Evolutionary conservation across 2,888 invertebrate species (phyloP).

Genomic region (Prosopocoilus inquinatus): DNA sequence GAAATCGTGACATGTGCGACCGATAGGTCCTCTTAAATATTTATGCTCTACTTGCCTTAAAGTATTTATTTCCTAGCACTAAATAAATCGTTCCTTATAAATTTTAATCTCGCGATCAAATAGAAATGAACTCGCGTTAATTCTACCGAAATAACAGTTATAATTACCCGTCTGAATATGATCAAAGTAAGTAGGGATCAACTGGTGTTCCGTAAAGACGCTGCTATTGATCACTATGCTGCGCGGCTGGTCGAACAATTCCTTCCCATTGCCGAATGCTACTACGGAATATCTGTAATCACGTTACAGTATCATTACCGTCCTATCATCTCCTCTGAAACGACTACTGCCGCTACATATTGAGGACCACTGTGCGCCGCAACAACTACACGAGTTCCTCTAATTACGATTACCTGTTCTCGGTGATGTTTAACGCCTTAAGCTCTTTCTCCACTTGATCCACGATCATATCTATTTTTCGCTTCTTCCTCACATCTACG

Average conservation of each 20-base stretch:
- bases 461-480: constrained; percentile 68
- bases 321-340: constrained; percentile 5
- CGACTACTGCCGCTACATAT: neutral
- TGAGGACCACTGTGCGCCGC: constrained; percentile 20
- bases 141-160: constrained; percentile 18
- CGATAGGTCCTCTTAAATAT: constrained; percentile 1
- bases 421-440: constrained; percentile 56
- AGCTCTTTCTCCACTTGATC: constrained; percentile 69
- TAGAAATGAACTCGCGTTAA: too few relatives aligned
- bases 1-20: constrained; percentile 3
- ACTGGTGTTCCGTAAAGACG: constrained; percentile 62
- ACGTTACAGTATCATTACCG: constrained; percentile 13
- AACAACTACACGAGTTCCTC: constrained; percentile 17
- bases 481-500: constrained; percentile 61
- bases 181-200: constrained; percentile 66
- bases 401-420: constrained; percentile 56
- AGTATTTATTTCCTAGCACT: constrained; percentile 3
- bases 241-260: constrained; percentile 69
- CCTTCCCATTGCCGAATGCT: constrained; percentile 73
- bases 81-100: too few relatives aligned
- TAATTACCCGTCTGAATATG: constrained; percentile 63
- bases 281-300: constrained; percentile 72
- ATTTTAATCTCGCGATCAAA: too few relatives aligned
- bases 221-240: constrained; percentile 68
- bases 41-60: constrained; percentile 5